Evolutionary conservation across 2,113 vertebrate genomes (phyloP), one percentile per base, ranked within the genome.

Genomic region (Protobothrops flavoviridis): DNA sequence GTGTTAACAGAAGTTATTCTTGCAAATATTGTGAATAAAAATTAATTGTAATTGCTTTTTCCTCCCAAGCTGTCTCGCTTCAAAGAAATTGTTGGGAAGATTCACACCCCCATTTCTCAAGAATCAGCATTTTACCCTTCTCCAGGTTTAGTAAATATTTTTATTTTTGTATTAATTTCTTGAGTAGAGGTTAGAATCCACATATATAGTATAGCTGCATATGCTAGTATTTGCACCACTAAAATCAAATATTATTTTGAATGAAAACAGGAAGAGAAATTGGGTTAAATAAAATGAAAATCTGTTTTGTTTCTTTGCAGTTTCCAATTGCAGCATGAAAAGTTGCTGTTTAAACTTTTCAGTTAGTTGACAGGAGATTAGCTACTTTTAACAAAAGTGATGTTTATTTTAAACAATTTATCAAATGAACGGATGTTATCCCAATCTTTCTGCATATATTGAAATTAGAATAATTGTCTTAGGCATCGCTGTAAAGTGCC

Each of bases 1-100:
- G n/a, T n/a, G 26, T 39, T 64, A 81, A 2, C 24, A 56, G 23
- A 69, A 53, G 55, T 10, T n/a, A 81, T 48, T 45, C 23, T 43
- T n/a, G 21, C 7, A 86, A 90, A 45, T n/a, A 43, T 5, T 86
- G 11, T 86, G 17, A 3, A 45, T 48, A 12, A 52, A 13, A 92
- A 11, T 57, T 89, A 69, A 56, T 81, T 81, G 53, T 45, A 23
- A 33, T 29, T 9, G 1, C 48, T 64, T 29, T 90, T 64, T 45
- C 8, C 17, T 53, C 26, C 26, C 87, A 45, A 93, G 92, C 0
- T 53, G 0, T 93, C 92, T 87, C 92, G 92, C 81, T 93, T 93
- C 88, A 93, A 23, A 45, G 88, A 93, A 43, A 2, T 90, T 24
- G 92, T 93, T 87, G 88, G 12, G 81, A 93, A 43, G 81, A 20